Percentiles rank a stretch among this genome's conserved stretches.
phyloP scores from a whole-genome alignment of 2,113 vertebrate genomes.

The Hydropotes inermis region DNA sequence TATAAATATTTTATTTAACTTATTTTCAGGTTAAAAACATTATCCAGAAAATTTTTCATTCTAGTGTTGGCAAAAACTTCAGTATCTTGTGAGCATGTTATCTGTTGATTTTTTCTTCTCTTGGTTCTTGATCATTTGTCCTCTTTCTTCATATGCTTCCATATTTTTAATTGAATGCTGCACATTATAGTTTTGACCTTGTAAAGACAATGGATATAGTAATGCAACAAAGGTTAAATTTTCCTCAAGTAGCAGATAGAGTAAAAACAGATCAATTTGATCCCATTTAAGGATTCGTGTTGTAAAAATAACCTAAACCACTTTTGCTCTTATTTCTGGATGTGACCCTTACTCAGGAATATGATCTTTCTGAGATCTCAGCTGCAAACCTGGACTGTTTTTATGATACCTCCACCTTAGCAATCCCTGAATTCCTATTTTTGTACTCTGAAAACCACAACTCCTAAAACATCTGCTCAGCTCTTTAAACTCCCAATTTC shows the following conservation, averaged over 20 bases:
- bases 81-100: neutral
- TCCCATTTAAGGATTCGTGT: neutral
- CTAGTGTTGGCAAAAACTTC: neutral
- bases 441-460: neutral
- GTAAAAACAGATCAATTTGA: neutral
- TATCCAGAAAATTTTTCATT: neutral
- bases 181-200: neutral
- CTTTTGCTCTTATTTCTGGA: neutral
- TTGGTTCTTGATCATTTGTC: neutral
- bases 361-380: neutral
- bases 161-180: neutral
- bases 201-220: neutral
- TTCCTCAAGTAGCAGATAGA: neutral
- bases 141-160: neutral
- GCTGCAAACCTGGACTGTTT: neutral
- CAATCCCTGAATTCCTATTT: neutral
- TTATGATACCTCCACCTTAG: neutral
- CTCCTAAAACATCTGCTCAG: neutral
- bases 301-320: neutral
- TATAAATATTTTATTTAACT: neutral
- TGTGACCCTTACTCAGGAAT: neutral
- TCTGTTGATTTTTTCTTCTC: neutral
- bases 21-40: neutral
- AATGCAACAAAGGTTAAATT: neutral
- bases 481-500: neutral